These are phyloP conservation scores for Cephus sareptanus DNA, from an alignment of 2,888 invertebrate species.

Conservation along the genomic window DNA sequence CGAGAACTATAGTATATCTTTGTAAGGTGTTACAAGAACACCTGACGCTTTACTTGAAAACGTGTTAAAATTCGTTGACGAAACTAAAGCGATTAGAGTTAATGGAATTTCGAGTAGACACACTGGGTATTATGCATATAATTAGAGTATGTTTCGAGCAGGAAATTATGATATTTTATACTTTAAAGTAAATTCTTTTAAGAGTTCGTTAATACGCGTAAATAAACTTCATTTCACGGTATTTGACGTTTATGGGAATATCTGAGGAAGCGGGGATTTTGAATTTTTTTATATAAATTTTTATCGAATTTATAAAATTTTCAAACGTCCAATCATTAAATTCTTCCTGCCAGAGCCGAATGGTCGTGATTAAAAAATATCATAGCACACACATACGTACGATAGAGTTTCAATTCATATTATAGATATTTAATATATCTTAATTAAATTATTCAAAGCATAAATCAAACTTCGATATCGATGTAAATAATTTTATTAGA, in stretches of 20 bases:
- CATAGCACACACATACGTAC: no score
- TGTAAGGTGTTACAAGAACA: neutral
- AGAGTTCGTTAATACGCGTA: neutral
- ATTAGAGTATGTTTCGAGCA: neutral
- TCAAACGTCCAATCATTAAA: no score
- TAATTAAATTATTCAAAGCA: no score
- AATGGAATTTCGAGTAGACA: neutral
- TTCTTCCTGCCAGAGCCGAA: no score
- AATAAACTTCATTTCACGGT: neutral
- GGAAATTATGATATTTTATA: neutral
- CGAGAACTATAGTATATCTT: neutral
- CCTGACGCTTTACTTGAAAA: neutral
- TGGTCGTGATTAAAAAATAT: no score
- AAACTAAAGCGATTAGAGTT: neutral
- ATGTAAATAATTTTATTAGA: no score
- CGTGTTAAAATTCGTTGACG: neutral
- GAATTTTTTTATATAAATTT: no score
- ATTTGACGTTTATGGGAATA: neutral
- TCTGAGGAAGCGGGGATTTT: neutral
- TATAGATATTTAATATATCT: no score
- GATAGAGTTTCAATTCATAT: no score
- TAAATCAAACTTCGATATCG: no score
- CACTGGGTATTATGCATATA: neutral
- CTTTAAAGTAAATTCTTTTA: neutral
- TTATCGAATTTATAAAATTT: no score